phyloP scores from a whole-genome alignment of 2,888 invertebrate genomes.

The Galerucella nymphaeae region DNA sequence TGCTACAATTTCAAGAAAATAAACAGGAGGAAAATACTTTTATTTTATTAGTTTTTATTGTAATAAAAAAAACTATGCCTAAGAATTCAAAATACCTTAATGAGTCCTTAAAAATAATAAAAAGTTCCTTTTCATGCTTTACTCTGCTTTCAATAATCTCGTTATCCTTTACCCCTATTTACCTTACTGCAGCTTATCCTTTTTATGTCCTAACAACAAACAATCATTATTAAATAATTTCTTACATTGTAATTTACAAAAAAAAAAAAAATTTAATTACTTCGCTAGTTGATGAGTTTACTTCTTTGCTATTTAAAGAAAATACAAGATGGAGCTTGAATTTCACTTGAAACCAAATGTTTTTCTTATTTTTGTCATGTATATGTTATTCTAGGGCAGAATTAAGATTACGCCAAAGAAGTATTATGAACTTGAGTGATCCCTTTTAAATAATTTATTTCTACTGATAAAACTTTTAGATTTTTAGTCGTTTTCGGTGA shows the following conservation, averaged over 20 bases:
- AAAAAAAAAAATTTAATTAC: constrained; percentile 54
- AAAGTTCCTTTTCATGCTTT: background rate
- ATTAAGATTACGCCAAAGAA: too few relatives aligned
- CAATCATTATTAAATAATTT: constrained; percentile 52
- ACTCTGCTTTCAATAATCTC: background rate
- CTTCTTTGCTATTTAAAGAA: too few relatives aligned
- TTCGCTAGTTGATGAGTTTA: constrained; percentile 45
- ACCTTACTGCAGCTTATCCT: constrained; percentile 21
- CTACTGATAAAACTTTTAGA: too few relatives aligned
- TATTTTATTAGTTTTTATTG: too few relatives aligned
- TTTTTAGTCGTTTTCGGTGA: too few relatives aligned
- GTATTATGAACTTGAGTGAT: too few relatives aligned
- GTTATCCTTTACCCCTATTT: background rate
- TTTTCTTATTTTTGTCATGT: too few relatives aligned
- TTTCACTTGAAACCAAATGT: too few relatives aligned
- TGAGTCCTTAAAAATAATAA: background rate
- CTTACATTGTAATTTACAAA: constrained; percentile 53
- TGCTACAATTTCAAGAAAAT: background rate
- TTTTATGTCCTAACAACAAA: constrained; percentile 45
- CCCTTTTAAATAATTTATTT: too few relatives aligned
- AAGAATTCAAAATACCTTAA: too few relatives aligned
- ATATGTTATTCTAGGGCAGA: too few relatives aligned
- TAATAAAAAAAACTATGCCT: too few relatives aligned
- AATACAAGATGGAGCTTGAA: background rate
- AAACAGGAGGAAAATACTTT: background rate